Evolutionary conservation across 2,888 invertebrate species (phyloP).

Genomic region (Melinaea menophilus): DNA sequence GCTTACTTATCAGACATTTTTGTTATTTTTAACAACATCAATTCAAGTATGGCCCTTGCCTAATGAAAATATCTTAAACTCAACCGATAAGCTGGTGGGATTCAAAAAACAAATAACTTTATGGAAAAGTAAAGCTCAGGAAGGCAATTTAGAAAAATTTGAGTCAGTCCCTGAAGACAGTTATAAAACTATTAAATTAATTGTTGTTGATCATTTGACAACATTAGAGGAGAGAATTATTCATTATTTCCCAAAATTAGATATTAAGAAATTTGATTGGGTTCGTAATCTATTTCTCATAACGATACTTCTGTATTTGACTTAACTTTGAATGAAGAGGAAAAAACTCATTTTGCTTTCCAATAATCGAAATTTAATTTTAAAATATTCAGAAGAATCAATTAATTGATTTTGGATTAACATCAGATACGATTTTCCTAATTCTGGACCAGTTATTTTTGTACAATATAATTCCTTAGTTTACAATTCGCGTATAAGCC

Average conservation of each 20-base stretch:
- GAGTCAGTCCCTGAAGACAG: slow-evolving; percentile 7
- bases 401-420: slow-evolving; percentile 20
- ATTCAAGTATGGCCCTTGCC: slow-evolving; percentile 22
- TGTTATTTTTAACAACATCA: slow-evolving; percentile 22
- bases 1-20: slow-evolving; percentile 18
- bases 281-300: slow-evolving; percentile 10
- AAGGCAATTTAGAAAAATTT: slow-evolving; percentile 20
- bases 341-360: slow-evolving; percentile 21
- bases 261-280: slow-evolving; percentile 19
- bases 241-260: slow-evolving; percentile 19
- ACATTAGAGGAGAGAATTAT: slow-evolving; percentile 17
- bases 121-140: slow-evolving; percentile 22
- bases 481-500: too few species aligned
- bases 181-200: slow-evolving; percentile 24
- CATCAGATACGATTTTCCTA: slow-evolving; percentile 1
- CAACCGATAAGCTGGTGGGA: slow-evolving; percentile 23
- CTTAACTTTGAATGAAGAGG: slow-evolving; percentile 17
- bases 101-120: slow-evolving; percentile 23
- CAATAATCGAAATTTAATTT: slow-evolving; percentile 20
- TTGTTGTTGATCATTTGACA: slow-evolving; percentile 12
- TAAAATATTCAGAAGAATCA: slow-evolving; percentile 19
- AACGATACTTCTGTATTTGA: slow-evolving; percentile 16
- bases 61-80: slow-evolving; percentile 26
- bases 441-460: too few species aligned
- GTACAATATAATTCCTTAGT: too few species aligned